Evolutionary conservation across 92 coral and sea anemone genomes (phyloP), one percentile per base, ranked within the genome.

Genomic region (Paramuricea clavata): DNA sequence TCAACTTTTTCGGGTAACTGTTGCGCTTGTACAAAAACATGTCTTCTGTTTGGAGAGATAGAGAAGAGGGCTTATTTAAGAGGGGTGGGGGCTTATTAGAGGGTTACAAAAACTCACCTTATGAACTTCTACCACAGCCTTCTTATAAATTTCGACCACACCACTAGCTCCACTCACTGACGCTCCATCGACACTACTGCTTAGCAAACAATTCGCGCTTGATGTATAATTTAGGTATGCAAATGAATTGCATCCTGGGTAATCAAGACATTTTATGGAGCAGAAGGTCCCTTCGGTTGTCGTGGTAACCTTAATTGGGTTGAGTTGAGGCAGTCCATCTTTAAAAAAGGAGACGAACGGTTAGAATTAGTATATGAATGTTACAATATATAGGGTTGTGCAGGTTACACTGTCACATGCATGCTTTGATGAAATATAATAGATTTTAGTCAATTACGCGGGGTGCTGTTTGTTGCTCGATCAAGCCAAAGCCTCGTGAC

Each of bases 221-320:
- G 73, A 26, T 67, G 36, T 30, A 30, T 16, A 11, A 34, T 30
- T 27, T 16, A 67, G 16, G 27, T 11, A 67, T 30, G 73, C 73
- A 67, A 26, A 67, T 67, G 73, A 67, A 12, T 30, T 67, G 41
- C 73, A 67, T 67, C 73, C 73, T 67, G 36, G 39, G 73, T 11
- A 30, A 67, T 67, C 73, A 30, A 67, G 2, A 26, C 73, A 67
- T 16, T 67, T 15, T 15, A 34, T 67, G 17, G 73, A 67, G 12
- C 73, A 67, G 73, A 67, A 67, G 21, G 43, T 13, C n/a, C 11
- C 39, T 16, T 67, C 39, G n/a, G 73, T 30, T n/a, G 25, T 36
- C 23, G 73, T 67, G 41, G 23, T 6, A 67, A 34, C 36, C 17
- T 67, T 67, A 13, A 67, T 30, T 67, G 73, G 30, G 11, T n/a